Conservation (phyloP, 2,113 vertebrate species). For the Mus musculus region GRCm39 chr6:96679501-96680000, state of each 20-base stretch:
- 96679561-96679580: background rate
- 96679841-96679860: too few relatives aligned
- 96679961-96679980: background rate
- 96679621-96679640: background rate
- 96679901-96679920: background rate
- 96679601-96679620: background rate
- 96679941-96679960: background rate
- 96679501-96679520: constrained; percentile 6
- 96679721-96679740: too few relatives aligned
- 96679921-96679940: background rate
- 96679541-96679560: background rate
- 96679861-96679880: background rate
- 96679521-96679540: background rate
- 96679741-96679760: too few relatives aligned
- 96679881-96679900: background rate
- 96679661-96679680: too few relatives aligned
- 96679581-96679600: background rate
- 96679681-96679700: too few relatives aligned
- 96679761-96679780: too few relatives aligned
- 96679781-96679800: too few relatives aligned
- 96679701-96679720: too few relatives aligned
- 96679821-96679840: too few relatives aligned
- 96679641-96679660: too few relatives aligned
- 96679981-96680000: background rate
- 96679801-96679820: too few relatives aligned